These are phyloP conservation scores for Tetranychus truncatus DNA, from an alignment of 2,888 invertebrate genomes.

Conservation along the genomic window DNA sequence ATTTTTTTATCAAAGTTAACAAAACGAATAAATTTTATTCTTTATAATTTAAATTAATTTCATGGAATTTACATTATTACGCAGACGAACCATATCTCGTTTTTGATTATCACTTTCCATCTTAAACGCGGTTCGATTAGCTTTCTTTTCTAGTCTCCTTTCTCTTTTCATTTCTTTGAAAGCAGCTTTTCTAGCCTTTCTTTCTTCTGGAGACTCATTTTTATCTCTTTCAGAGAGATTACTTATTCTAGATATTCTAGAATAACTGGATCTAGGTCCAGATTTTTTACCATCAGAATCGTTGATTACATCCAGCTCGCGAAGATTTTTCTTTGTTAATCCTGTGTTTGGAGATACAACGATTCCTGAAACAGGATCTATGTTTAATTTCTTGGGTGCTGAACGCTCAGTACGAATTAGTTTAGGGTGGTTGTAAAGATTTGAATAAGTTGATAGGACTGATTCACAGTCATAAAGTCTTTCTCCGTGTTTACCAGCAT, in stretches of 20 bases:
- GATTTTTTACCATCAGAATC: background rate
- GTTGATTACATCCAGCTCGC: slow-evolving; percentile 11
- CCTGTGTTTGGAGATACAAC: slow-evolving; percentile 11
- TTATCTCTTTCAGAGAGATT: slow-evolving; percentile 39
- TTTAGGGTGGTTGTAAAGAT: slow-evolving; percentile 76
- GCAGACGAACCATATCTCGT: slow-evolving; percentile 56
- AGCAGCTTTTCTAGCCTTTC: slow-evolving; percentile 55
- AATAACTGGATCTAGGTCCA: background rate
- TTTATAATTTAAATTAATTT: slow-evolving; percentile 26
- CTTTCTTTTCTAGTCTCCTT: slow-evolving; percentile 59
- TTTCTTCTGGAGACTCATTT: slow-evolving; percentile 60
- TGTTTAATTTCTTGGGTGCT: slow-evolving; percentile 36
- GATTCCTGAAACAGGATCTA: slow-evolving; percentile 15
- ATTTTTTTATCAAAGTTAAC: background rate
- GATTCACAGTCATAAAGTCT: slow-evolving; percentile 77
- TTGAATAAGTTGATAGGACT: slow-evolving; percentile 72
- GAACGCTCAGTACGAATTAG: slow-evolving; percentile 44
- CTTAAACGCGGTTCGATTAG: slow-evolving; percentile 59
- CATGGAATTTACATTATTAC: slow-evolving; percentile 34
- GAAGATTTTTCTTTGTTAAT: slow-evolving; percentile 19
- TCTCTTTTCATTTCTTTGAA: slow-evolving; percentile 60
- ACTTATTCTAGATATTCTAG: background rate
- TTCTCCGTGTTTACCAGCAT: slow-evolving; percentile 20
- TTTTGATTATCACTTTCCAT: slow-evolving; percentile 63
- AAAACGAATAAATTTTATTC: background rate